These are phyloP conservation scores for Thecocarcelia acutangulata DNA, from an alignment of 2,888 invertebrate species.

Conservation along the genomic window DNA sequence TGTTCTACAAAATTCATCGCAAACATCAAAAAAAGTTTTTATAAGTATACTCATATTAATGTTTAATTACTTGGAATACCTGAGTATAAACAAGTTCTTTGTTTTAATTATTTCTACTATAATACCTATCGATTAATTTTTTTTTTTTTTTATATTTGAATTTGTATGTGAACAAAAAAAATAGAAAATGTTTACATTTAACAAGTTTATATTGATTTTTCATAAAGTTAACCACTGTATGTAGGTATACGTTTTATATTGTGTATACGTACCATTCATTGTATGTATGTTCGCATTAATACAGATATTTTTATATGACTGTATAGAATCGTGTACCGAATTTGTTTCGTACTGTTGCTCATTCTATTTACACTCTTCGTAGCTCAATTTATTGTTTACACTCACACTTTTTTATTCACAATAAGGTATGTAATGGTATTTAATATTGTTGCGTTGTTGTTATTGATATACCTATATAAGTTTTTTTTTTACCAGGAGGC, in stretches of 20 bases:
- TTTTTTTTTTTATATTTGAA: too few relatives aligned
- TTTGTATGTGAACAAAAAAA: too few relatives aligned
- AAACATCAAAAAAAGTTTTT: too few relatives aligned
- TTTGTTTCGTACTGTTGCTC: constrained; percentile 51
- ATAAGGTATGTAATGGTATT: constrained; percentile 33
- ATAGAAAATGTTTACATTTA: background rate
- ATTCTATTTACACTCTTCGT: constrained; percentile 43
- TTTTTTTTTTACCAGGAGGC: constrained; percentile 37
- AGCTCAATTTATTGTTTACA: constrained; percentile 7
- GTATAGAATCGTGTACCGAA: constrained; percentile 18
- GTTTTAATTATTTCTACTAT: background rate
- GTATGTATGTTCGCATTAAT: background rate
- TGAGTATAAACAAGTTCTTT: too few relatives aligned
- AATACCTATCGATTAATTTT: background rate
- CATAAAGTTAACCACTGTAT: constrained; percentile 8
- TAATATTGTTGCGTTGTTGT: constrained; percentile 27
- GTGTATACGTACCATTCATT: constrained; percentile 40
- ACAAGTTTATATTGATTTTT: background rate
- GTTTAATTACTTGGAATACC: too few relatives aligned
- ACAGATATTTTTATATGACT: constrained; percentile 6
- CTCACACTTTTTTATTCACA: background rate
- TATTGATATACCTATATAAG: constrained; percentile 7
- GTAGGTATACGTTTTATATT: constrained; percentile 19
- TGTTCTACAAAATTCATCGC: too few relatives aligned
- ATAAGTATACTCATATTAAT: too few relatives aligned